Conservation (phyloP, 2,797 vertebrate species). For the Gymnothorax javanicus region DNA sequence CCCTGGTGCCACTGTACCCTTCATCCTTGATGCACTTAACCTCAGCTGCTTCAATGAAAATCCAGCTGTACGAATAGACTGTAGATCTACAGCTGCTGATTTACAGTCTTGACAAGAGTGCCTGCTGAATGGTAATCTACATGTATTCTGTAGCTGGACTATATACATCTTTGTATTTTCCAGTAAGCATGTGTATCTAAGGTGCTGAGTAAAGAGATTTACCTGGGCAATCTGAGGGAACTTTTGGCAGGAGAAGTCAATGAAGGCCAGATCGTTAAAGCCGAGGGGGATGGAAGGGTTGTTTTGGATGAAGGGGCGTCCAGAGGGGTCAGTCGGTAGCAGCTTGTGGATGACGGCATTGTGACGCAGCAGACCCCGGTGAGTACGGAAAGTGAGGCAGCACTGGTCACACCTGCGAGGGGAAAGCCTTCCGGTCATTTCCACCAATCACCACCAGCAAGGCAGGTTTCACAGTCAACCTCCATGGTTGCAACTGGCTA, state of each 20-base stretch:
- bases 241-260: conserved; percentile 95
- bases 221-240: conserved; percentile 97
- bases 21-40: too few relatives aligned
- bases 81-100: too few relatives aligned
- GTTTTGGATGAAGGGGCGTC: conserved; percentile 94
- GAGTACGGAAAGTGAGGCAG: conserved; percentile 91
- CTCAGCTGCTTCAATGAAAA: too few relatives aligned
- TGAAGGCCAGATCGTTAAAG: conserved; percentile 96
- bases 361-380: conserved; percentile 89
- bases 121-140: neutral
- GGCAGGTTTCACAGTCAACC: neutral
- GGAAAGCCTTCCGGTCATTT: neutral
- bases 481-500: neutral
- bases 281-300: conserved; percentile 94
- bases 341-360: conserved; percentile 91
- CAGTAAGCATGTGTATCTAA: neutral
- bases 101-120: neutral
- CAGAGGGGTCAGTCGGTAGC: conserved; percentile 87
- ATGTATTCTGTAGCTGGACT: neutral
- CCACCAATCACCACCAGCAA: neutral
- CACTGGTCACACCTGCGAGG: conserved; percentile 87
- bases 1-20: too few relatives aligned
- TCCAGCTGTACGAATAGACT: too few relatives aligned
- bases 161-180: neutral
- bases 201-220: conserved; percentile 27